phyloP scores from a whole-genome alignment of 2,888 invertebrate species.

The Synanthedon myopaeformis region DNA sequence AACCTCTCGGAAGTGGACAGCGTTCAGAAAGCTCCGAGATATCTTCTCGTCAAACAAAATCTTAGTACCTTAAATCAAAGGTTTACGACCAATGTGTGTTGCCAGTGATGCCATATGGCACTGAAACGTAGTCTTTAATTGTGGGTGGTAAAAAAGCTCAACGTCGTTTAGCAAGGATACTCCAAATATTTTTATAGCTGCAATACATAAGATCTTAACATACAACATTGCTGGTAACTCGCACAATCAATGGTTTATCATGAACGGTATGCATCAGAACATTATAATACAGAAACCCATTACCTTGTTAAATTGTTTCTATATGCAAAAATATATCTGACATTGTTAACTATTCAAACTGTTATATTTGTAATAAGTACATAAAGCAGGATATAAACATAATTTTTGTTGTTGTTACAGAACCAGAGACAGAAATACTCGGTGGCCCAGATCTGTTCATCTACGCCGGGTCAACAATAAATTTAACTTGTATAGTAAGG shows the following conservation, averaged over 20 bases:
- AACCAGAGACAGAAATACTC: conserved; percentile 84
- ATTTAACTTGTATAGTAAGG: conserved; percentile 86
- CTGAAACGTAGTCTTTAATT: too few species aligned
- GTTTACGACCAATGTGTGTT: not conserved
- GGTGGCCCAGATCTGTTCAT: conserved; percentile 87
- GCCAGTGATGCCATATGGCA: not conserved
- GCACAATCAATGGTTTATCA: too few species aligned
- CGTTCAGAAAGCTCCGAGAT: not conserved
- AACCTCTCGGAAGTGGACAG: too few species aligned
- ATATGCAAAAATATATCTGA: not conserved
- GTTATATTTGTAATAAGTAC: not conserved
- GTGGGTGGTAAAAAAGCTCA: too few species aligned
- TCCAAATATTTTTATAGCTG: too few species aligned
- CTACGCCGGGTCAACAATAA: conserved; percentile 89
- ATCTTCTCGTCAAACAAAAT: not conserved
- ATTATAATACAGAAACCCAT: too few species aligned
- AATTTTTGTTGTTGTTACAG: conserved; percentile 43
- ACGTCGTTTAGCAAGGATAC: too few species aligned
- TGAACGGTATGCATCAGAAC: too few species aligned
- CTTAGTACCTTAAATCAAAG: not conserved
- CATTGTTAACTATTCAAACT: not conserved
- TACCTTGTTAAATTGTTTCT: not conserved
- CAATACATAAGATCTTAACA: too few species aligned
- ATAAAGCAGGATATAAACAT: conserved; percentile 7
- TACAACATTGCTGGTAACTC: too few species aligned